Evolutionary conservation across 2,888 invertebrate genomes (phyloP), one percentile per base, ranked within the genome.

Genomic region (Monochamus alternatus): DNA sequence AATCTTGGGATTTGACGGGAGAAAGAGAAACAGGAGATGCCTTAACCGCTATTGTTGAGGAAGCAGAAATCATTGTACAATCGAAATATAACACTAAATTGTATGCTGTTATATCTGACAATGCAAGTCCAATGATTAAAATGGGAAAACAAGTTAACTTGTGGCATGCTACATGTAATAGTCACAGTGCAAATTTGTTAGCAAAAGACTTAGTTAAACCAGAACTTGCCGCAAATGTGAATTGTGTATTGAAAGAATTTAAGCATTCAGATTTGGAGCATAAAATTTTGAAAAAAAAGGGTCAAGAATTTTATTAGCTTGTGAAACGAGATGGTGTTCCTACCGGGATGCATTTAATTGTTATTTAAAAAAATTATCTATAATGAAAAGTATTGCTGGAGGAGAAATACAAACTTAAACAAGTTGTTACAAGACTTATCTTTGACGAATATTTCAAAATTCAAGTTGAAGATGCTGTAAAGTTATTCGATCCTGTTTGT

Each of bases 171-270:
- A 62, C 32, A 7, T 62, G 62, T 10, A 62, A 62, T 12, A 62
- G 62, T 12, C 62, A 32, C 10, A 62, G 32, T 31, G 62, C 62
- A n/a, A 63, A 63, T 63, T 38, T 63, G 38, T 44, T 63, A 12
- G 63, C 63, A 43, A 63, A 63, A 44, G 63, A 63, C 8, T 10
- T 63, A 63, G 22, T 60, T 51, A 51, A 51, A n/a, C 12, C n/a
- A 51, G 51, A 51, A 12, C 51, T 51, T 51, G 51, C 51, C 3
- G 51, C 51, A 51, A 51, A 51, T 51, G 51, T 51, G n/a, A 51
- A 51, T 9, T 51, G 51, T 51, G 51, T 51, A n/a, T 59, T 59
- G n/a, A 59, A 59, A 59, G 59, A 59, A 59, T 59, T 59, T 31
- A 59, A 59, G 8, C 9, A 31, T 30, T 14, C 59, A 22, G 59